A percentile compares a stretch with the other conserved stretches of the same genome.
phyloP scores from a whole-genome alignment of 2,888 invertebrate species.

The Drosophila mimica region DNA sequence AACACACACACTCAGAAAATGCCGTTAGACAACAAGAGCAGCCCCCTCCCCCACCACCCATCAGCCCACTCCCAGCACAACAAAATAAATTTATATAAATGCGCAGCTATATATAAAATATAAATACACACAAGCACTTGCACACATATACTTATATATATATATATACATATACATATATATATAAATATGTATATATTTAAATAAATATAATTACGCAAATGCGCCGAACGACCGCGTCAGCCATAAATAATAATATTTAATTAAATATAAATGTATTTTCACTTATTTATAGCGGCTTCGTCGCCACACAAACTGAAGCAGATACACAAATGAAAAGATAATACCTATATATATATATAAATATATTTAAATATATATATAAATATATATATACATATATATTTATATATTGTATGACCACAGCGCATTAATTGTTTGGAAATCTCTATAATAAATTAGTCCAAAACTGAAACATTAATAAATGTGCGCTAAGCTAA shows the following conservation, averaged over 20 bases:
- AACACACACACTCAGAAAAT: neutral
- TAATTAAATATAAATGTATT: conserved; percentile 76
- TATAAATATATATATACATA: conserved; percentile 10
- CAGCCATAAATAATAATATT: conserved; percentile 77
- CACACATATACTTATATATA: neutral
- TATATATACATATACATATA: neutral
- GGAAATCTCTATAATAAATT: conserved; percentile 57
- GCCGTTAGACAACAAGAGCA: conserved; percentile 21
- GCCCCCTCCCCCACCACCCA: neutral
- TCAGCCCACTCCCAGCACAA: conserved; percentile 1
- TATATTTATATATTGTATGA: conserved; percentile 1
- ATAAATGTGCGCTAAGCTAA: conserved; percentile 62
- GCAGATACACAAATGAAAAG: conserved; percentile 38
- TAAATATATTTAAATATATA: conserved; percentile 15
- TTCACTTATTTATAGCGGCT: conserved; percentile 54
- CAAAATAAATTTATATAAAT: conserved; percentile 55
- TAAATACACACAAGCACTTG: neutral
- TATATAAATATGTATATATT: conserved; percentile 31
- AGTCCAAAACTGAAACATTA: conserved; percentile 62
- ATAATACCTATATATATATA: conserved; percentile 23
- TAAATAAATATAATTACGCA: conserved; percentile 76
- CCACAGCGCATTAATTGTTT: conserved; percentile 46
- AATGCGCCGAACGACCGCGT: conserved; percentile 28
- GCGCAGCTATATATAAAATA: conserved; percentile 22
- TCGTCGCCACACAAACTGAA: conserved; percentile 35